These are phyloP conservation scores for Mareca strepera DNA, from an alignment of 2,797 vertebrate genomes.

Conservation along the genomic window DNA sequence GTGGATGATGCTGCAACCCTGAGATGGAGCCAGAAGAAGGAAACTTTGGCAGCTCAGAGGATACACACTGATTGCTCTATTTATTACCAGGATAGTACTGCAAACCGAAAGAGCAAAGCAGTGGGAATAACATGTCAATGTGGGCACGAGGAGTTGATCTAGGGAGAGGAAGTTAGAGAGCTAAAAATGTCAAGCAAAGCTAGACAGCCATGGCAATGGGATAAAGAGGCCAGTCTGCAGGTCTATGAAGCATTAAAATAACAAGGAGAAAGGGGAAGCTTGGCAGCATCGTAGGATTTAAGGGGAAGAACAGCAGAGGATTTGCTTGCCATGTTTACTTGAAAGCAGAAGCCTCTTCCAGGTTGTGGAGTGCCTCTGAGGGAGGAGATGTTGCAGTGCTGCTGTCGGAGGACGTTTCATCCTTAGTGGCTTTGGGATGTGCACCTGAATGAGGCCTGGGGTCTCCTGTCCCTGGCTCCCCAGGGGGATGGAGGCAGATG, in stretches of 20 bases:
- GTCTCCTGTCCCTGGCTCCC: not conserved
- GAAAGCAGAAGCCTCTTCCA: slow-evolving; percentile 2
- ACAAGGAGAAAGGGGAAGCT: not conserved
- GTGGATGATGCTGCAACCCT: not conserved
- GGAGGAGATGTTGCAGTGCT: not conserved
- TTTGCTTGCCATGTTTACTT: slow-evolving; percentile 32
- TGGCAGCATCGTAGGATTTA: slow-evolving; percentile 23
- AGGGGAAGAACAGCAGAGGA: slow-evolving; percentile 28
- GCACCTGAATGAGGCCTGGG: not conserved
- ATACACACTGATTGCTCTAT: not conserved
- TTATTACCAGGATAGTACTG: slow-evolving; percentile 18
- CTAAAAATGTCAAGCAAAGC: slow-evolving; percentile 36
- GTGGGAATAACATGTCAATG: not conserved
- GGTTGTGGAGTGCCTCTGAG: not conserved
- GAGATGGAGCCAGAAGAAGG: not conserved
- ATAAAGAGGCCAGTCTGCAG: slow-evolving; percentile 52
- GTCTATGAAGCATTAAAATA: slow-evolving; percentile 51
- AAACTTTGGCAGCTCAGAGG: not conserved
- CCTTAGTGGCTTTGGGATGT: not conserved
- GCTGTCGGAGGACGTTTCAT: not conserved
- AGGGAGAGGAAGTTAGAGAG: slow-evolving; percentile 8
- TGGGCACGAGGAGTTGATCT: not conserved
- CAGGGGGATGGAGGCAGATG: not conserved
- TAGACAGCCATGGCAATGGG: slow-evolving; percentile 45
- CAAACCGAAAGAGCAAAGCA: not conserved